A percentile compares a stretch with the other conserved stretches of the same genome.
Conservation (phyloP, 92 coral and sea anemone genomes). For the Siderastrea radians region DNA sequence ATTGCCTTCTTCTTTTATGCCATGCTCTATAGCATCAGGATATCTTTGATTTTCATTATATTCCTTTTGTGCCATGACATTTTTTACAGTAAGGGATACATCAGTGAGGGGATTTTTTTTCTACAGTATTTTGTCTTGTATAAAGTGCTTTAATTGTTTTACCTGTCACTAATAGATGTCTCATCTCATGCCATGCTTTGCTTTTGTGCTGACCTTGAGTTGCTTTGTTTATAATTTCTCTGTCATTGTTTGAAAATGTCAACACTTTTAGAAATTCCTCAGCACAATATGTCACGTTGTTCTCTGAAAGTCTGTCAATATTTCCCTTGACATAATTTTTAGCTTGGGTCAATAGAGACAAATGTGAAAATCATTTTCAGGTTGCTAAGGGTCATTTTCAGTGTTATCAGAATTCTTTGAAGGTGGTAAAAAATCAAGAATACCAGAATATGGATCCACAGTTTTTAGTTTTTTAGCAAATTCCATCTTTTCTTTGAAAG, state of each 20-base stretch:
- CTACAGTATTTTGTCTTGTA: conserved; percentile 71
- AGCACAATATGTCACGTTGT: not conserved
- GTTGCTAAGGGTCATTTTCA: not conserved
- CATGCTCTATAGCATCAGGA: too few species aligned
- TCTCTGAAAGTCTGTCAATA: conserved; percentile 14
- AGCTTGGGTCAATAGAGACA: conserved; percentile 43
- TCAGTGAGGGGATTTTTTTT: conserved; percentile 60
- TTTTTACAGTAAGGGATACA: too few species aligned
- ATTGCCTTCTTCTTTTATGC: too few species aligned
- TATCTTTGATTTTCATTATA: too few species aligned
- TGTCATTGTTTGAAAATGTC: conserved; percentile 60
- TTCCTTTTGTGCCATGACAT: too few species aligned
- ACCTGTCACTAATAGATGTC: conserved; percentile 67
- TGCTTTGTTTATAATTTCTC: conserved; percentile 36
- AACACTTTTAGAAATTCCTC: conserved; percentile 49
- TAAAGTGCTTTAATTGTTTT: conserved; percentile 66
- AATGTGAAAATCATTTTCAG: conserved; percentile 13
- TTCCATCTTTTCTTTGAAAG: conserved; percentile 22
- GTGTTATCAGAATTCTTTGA: conserved; percentile 7
- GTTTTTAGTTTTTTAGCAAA: conserved; percentile 60
- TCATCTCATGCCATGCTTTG: conserved; percentile 66
- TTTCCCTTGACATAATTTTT: conserved; percentile 35
- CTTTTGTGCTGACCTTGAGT: conserved; percentile 68
- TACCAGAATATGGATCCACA: conserved; percentile 66
- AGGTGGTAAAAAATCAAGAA: conserved; percentile 62